Conservation (phyloP, 2,888 invertebrate genomes). For the Bellardia pandia region DNA sequence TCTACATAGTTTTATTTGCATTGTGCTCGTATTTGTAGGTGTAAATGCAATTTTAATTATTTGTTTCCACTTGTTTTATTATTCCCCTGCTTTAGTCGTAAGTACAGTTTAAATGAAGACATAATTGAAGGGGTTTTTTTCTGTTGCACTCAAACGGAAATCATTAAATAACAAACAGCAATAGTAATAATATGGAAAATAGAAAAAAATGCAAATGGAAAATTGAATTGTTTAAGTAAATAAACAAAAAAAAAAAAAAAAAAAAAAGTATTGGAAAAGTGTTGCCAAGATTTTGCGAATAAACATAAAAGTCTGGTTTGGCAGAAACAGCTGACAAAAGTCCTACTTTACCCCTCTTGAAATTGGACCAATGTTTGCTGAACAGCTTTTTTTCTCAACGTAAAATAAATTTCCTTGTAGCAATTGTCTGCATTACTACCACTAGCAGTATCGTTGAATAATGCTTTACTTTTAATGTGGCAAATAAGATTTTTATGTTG, state of each 20-base stretch:
- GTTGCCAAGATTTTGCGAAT: neutral
- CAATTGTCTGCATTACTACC: no score
- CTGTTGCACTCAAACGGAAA: constrained; percentile 41
- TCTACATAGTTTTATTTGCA: constrained; percentile 3
- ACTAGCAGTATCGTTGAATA: no score
- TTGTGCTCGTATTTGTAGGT: constrained; percentile 36
- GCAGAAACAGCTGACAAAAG: no score
- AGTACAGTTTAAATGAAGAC: neutral
- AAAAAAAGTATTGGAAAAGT: neutral
- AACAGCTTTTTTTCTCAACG: no score
- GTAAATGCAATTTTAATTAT: constrained; percentile 61
- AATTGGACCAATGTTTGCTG: no score
- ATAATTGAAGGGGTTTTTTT: constrained; percentile 12
- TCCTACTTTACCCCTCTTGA: no score
- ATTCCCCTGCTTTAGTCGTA: neutral
- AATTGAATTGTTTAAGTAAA: neutral
- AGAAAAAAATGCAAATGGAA: neutral
- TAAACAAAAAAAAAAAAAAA: neutral
- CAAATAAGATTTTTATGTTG: no score
- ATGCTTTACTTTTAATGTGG: no score
- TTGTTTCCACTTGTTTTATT: constrained; percentile 41
- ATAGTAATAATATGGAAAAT: constrained; percentile 1
- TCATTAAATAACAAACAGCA: constrained; percentile 19
- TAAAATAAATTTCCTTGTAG: no score
- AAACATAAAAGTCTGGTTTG: no score